Percentiles rank a stretch among this genome's conserved stretches.
Evolutionary conservation across 2,113 vertebrate genomes (phyloP).

Genomic region (Otolemur garnettii): DNA sequence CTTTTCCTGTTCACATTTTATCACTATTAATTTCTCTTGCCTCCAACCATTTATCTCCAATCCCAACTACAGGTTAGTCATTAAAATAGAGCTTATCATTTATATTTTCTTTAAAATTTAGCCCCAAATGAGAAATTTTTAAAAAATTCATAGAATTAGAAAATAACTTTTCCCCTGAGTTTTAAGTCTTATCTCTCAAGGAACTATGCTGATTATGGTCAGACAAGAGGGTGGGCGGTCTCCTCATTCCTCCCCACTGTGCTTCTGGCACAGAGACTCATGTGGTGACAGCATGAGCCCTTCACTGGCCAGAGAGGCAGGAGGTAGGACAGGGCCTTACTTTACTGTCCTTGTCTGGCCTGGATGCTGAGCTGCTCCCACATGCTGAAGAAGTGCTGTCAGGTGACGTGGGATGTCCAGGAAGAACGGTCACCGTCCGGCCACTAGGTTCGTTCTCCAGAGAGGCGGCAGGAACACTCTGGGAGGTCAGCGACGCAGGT

Average conservation of each 20-base stretch:
- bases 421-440: slow-evolving; percentile 85
- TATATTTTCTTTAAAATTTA: neutral
- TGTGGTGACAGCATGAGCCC: neutral
- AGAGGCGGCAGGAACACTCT: slow-evolving; percentile 88
- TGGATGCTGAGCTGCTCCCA: slow-evolving; percentile 86
- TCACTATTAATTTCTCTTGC: neutral
- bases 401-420: slow-evolving; percentile 87
- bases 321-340: slow-evolving; percentile 84
- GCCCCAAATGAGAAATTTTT: neutral
- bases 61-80: neutral
- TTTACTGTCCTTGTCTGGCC: slow-evolving; percentile 95
- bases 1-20: neutral
- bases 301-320: neutral
- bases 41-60: neutral
- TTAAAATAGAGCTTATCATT: neutral
- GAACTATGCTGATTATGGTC: neutral
- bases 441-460: slow-evolving; percentile 91
- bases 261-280: neutral
- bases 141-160: neutral
- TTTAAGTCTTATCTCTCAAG: neutral
- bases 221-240: neutral
- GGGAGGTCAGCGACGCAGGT: slow-evolving; percentile 90
- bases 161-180: neutral
- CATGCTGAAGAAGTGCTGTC: slow-evolving; percentile 85
- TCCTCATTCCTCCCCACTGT: too few relatives aligned